Evolutionary conservation across 2,113 vertebrate species (phyloP).

Genomic region (Cettia cetti): DNA sequence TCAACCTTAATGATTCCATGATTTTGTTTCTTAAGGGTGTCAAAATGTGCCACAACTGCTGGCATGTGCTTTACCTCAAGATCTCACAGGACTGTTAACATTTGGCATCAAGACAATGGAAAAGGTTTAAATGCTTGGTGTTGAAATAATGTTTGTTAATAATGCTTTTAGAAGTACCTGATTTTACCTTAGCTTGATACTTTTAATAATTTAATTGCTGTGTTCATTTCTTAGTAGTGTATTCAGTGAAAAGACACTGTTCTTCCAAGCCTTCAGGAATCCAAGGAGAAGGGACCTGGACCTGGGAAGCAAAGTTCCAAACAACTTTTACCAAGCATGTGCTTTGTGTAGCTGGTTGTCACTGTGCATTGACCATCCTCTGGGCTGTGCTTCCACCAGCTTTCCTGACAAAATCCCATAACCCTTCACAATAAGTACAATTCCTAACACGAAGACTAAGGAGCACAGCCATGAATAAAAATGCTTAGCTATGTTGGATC

Average conservation of each 20-base stretch:
- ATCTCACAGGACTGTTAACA: not conserved
- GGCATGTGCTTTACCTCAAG: not conserved
- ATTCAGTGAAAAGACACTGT: not conserved
- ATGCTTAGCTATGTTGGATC: not conserved
- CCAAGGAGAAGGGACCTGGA: not conserved
- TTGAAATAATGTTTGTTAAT: not conserved
- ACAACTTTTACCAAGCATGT: not conserved
- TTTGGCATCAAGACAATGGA: not conserved
- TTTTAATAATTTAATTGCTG: not conserved
- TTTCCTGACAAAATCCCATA: not conserved
- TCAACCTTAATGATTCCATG: not conserved
- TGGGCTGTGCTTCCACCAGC: fast-evolving
- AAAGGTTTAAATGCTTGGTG: not conserved
- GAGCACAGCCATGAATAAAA: not conserved
- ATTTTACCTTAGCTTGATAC: not conserved
- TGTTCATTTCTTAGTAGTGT: not conserved
- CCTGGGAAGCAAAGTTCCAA: not conserved
- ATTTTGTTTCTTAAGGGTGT: not conserved
- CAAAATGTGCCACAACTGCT: not conserved
- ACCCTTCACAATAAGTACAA: not conserved
- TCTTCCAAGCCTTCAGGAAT: not conserved
- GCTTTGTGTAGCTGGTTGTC: not conserved
- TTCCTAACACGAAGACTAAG: not conserved
- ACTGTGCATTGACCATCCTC: not conserved
- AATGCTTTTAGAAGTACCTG: not conserved